Evolutionary conservation across 1,140 invertebrate species (phyloP).

Genomic region (Goniozus legneri): DNA sequence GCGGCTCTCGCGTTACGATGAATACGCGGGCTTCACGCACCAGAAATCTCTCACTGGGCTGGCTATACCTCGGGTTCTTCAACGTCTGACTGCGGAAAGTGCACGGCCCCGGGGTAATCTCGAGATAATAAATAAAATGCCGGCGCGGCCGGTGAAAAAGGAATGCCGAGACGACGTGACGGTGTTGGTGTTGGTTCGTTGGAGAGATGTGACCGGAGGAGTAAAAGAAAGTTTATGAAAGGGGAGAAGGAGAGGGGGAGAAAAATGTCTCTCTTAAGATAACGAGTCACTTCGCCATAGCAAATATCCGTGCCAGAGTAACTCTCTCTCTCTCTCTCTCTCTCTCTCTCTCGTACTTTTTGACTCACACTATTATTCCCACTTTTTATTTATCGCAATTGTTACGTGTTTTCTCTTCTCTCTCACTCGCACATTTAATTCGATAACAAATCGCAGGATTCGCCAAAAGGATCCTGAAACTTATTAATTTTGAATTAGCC

Average conservation of each 20-base stretch:
- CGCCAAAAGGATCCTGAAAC: too few relatives aligned
- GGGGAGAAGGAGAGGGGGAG: constrained; percentile 3
- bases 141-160: constrained; percentile 1
- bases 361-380: constrained; percentile 11
- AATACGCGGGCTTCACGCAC: constrained; percentile 38
- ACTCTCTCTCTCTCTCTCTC: too few relatives aligned
- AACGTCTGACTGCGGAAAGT: constrained; percentile 20
- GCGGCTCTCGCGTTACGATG: constrained; percentile 16
- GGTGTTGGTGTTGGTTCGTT: constrained; percentile 10
- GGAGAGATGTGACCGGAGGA: not conserved
- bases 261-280: constrained; percentile 33
- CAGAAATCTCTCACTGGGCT: constrained; percentile 23
- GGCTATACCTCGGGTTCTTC: constrained; percentile 6
- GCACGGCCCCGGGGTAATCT: constrained; percentile 19
- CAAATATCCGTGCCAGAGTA: constrained; percentile 13
- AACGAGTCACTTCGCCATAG: constrained; percentile 30
- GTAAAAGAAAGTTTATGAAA: constrained; percentile 1
- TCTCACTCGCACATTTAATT: too few relatives aligned
- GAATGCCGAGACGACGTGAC: not conserved
- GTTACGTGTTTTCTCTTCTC: too few relatives aligned
- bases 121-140: constrained; percentile 41
- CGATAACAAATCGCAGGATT: too few relatives aligned
- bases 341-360: too few relatives aligned
- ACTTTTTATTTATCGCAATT: not conserved
- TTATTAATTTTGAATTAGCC: too few relatives aligned